Conservation (phyloP, 2,113 vertebrate species). For the Zapus hudsonius region DNA sequence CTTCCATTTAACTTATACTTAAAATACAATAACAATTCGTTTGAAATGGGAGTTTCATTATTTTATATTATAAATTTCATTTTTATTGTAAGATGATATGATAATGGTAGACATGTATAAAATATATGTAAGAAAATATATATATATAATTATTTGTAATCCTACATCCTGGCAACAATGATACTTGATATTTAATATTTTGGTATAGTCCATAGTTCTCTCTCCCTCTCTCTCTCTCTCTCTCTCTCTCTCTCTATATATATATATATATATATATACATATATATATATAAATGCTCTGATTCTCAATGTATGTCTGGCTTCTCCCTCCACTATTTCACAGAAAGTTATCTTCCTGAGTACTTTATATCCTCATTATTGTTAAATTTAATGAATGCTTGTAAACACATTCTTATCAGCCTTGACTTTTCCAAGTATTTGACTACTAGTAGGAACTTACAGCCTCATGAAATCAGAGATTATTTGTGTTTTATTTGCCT, state of each 20-base stretch:
- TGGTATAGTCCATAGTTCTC: neutral
- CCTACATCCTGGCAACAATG: neutral
- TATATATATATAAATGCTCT: conserved; percentile 4
- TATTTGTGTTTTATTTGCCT: neutral
- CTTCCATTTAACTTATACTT: conserved; percentile 5
- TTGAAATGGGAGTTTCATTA: neutral
- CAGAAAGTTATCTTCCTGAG: neutral
- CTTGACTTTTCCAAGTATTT: neutral
- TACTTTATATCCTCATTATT: neutral
- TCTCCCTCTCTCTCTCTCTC: too few relatives aligned
- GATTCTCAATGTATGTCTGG: neutral
- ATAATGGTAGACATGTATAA: neutral
- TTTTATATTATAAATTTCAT: neutral
- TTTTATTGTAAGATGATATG: neutral
- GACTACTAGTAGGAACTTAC: neutral
- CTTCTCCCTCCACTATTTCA: neutral
- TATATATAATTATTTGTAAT: neutral
- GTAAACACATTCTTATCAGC: neutral
- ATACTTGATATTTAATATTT: conserved; percentile 4
- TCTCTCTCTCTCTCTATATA: too few relatives aligned
- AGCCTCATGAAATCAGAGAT: neutral
- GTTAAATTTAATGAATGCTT: neutral
- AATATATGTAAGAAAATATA: neutral
- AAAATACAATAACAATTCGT: neutral
- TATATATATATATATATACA: neutral